phyloP scores from a whole-genome alignment of 2,888 invertebrate genomes.

The Aelia acuminata region DNA sequence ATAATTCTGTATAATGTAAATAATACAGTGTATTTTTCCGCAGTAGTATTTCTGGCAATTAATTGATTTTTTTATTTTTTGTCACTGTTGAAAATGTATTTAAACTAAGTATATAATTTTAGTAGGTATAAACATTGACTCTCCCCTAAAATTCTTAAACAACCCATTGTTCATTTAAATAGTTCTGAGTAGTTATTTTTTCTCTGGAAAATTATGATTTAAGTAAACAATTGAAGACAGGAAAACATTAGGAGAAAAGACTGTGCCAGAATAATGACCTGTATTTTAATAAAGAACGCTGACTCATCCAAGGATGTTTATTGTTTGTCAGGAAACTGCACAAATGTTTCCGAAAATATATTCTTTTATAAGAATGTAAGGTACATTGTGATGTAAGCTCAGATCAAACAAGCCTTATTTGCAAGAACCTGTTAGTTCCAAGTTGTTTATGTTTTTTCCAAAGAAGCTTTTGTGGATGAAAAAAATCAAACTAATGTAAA shows the following conservation, averaged over 20 bases:
- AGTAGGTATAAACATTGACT: not conserved
- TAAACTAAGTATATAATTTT: not conserved
- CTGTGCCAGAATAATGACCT: slow-evolving; percentile 11
- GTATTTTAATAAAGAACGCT: slow-evolving; percentile 35
- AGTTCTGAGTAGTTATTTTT: not conserved
- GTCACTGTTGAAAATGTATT: not conserved
- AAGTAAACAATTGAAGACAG: not conserved
- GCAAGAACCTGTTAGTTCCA: not conserved
- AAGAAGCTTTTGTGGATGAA: not conserved
- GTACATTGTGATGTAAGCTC: not conserved
- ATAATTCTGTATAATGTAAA: not conserved
- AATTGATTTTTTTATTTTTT: too few relatives aligned
- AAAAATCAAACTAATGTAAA: not conserved
- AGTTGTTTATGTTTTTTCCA: not conserved
- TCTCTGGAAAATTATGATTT: not conserved
- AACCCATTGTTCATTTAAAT: not conserved
- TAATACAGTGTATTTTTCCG: too few relatives aligned
- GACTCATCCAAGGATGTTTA: slow-evolving; percentile 40
- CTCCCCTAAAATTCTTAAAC: not conserved
- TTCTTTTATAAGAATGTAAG: not conserved
- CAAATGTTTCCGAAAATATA: slow-evolving; percentile 18
- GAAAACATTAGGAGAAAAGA: slow-evolving; percentile 15
- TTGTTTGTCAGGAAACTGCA: slow-evolving; percentile 28
- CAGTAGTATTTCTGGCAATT: too few relatives aligned
- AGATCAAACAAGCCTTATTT: not conserved